Conservation (phyloP, 2,888 invertebrate species). For the Pammene aurita region DNA sequence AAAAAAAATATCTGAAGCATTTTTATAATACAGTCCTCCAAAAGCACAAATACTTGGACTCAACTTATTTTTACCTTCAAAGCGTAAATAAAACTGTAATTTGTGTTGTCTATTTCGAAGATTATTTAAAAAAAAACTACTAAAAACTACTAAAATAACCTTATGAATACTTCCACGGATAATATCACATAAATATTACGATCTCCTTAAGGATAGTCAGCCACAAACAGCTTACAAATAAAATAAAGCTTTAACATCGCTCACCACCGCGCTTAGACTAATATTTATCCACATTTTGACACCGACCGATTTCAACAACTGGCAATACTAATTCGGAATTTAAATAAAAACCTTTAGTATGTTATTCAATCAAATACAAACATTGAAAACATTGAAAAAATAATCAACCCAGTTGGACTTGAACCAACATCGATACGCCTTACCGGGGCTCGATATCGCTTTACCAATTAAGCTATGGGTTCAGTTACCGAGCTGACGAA, state of each 20-base stretch:
- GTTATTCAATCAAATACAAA: too few species aligned
- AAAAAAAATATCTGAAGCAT: slow-evolving; percentile 65
- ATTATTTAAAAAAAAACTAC: slow-evolving; percentile 36
- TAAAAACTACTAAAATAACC: slow-evolving; percentile 35
- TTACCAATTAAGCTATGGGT: too few species aligned
- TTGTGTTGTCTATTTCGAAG: slow-evolving; percentile 26
- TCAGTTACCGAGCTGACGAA: too few species aligned
- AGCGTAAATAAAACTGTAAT: slow-evolving; percentile 38
- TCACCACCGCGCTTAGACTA: slow-evolving; percentile 30
- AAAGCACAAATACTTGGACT: slow-evolving; percentile 62
- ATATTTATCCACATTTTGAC: slow-evolving; percentile 27
- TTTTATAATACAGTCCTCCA: slow-evolving; percentile 61
- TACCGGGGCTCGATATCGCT: too few species aligned
- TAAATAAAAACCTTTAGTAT: neutral
- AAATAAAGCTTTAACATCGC: slow-evolving; percentile 42
- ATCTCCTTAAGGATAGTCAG: slow-evolving; percentile 38
- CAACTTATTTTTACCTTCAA: slow-evolving; percentile 44
- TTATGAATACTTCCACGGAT: slow-evolving; percentile 39
- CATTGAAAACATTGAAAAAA: too few species aligned
- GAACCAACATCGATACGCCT: too few species aligned
- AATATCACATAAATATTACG: slow-evolving; percentile 42
- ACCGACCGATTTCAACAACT: slow-evolving; percentile 10
- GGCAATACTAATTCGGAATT: slow-evolving; percentile 15
- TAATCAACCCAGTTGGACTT: too few species aligned
- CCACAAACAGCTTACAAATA: slow-evolving; percentile 39